Evolutionary conservation across 1,140 invertebrate species (phyloP).

Genomic region (Drosophila grimshawi): DNA sequence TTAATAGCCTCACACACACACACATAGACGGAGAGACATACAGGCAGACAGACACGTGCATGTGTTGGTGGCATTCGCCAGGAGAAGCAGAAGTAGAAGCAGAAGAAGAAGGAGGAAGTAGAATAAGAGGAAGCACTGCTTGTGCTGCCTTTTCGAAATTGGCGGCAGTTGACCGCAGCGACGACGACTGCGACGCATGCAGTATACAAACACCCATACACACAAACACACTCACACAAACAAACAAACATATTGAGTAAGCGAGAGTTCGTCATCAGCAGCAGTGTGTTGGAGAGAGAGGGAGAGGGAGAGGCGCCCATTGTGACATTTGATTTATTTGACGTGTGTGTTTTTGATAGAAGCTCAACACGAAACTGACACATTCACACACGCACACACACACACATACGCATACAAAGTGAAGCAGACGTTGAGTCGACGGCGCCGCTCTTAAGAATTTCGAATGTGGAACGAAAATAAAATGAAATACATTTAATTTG

Average conservation of each 20-base stretch:
- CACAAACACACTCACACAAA: constrained; percentile 19
- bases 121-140: constrained; percentile 38
- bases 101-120: no score
- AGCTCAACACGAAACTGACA: constrained; percentile 82
- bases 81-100: constrained; percentile 34
- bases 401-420: constrained; percentile 18
- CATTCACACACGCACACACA: constrained; percentile 55
- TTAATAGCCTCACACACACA: constrained; percentile 68
- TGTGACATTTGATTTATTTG: constrained; percentile 84
- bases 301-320: constrained; percentile 45
- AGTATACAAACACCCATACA: constrained; percentile 49
- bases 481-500: constrained; percentile 62
- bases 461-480: constrained; percentile 60
- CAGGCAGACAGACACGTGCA: constrained; percentile 5
- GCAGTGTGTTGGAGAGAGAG: background rate
- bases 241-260: constrained; percentile 36
- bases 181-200: constrained; percentile 43
- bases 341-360: constrained; percentile 84
- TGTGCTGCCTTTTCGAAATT: constrained; percentile 60
- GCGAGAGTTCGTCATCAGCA: constrained; percentile 68
- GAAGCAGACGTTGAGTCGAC: constrained; percentile 31
- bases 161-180: constrained; percentile 77
- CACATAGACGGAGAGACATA: constrained; percentile 17
- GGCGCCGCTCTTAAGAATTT: constrained; percentile 59
- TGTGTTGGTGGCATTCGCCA: constrained; percentile 50